phyloP scores from a whole-genome alignment of 1,140 invertebrate species.

The Drosophila erecta region DNA sequence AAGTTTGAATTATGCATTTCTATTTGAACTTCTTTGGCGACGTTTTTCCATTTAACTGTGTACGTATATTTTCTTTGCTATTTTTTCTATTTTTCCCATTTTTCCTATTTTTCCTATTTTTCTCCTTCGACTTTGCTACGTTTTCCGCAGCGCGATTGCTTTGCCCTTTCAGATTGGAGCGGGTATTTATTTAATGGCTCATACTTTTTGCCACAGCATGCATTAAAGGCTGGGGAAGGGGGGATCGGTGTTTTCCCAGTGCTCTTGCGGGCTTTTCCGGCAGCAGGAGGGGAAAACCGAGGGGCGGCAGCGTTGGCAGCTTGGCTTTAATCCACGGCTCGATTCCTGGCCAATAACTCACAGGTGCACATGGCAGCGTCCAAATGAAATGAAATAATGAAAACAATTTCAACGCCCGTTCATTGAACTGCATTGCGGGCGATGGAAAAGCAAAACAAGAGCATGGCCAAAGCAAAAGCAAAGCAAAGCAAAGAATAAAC shows the following conservation, averaged over 20 bases:
- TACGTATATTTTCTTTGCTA: neutral
- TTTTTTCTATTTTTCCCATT: too few relatives aligned
- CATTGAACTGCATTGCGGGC: conserved; percentile 58
- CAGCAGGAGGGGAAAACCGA: neutral
- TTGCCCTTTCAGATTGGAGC: conserved; percentile 26
- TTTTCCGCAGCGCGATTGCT: conserved; percentile 4
- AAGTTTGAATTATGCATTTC: conserved; percentile 68
- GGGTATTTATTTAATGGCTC: conserved; percentile 71
- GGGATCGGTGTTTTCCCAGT: neutral
- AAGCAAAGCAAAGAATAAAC: conserved; percentile 32
- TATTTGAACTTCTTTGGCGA: conserved; percentile 55
- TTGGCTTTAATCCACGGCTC: conserved; percentile 28
- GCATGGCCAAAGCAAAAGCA: neutral
- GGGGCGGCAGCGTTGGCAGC: conserved; percentile 11
- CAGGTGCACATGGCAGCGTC: conserved; percentile 68
- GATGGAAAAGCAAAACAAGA: neutral
- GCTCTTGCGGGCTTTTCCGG: conserved; percentile 4
- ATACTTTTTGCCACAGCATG: conserved; percentile 54
- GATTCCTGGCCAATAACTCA: conserved; percentile 52
- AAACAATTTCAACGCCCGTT: conserved; percentile 73
- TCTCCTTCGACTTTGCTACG: neutral
- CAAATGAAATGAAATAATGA: conserved; percentile 80
- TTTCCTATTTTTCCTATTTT: too few relatives aligned
- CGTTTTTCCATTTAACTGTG: conserved; percentile 24
- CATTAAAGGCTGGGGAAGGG: neutral